Evolutionary conservation across 2,113 vertebrate genomes (phyloP), one percentile per base, ranked within the genome.

Genomic region (Chloroceryle aenea): DNA sequence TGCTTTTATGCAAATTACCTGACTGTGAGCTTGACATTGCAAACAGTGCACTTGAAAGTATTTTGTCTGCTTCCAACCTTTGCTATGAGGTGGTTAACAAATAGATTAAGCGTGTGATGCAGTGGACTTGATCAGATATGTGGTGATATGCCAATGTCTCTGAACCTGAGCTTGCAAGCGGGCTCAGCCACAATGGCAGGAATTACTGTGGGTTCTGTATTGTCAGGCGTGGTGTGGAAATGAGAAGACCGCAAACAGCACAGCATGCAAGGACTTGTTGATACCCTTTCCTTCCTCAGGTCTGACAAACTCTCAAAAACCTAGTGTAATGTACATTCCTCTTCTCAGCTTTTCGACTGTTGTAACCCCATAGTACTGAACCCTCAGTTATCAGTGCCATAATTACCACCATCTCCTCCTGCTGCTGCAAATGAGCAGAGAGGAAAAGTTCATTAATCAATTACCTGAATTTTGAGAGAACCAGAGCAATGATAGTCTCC

Each of bases 401-500:
- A 90, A 92, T 93, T 95, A 84, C 52, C 50, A 90, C 64, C 61
- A 81, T 90, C 88, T 94, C 91, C 62, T 94, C 72, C 93, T 83
- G 75, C 90, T 94, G 82, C 64, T 92, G 47, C 47, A 95, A 90
- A 95, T 85, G 69, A 94, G 69, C 76, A 45, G 69, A 79, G 90
- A 40, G 80, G 90, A 92, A 87, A 91, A 93, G 76, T 95, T 94
- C 83, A 94, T 90, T 81, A 89, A 73, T 62, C 68, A 96, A 73
- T 89, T 93, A 75, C 7, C 47, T 89, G 88, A 92, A 75, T 89
- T 96, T 93, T 92, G 64, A 95, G 36, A 87, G n/a, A 91, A 81
- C 30, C 89, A 94, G 78, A 68, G 53, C 77, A 58, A 38, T 87
- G 80, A 79, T 53, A 92, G 74, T 72, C 85, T 95, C 83, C 83